Conservation (phyloP, 2,888 invertebrate genomes). For the Drosophila kanekoi region DNA sequence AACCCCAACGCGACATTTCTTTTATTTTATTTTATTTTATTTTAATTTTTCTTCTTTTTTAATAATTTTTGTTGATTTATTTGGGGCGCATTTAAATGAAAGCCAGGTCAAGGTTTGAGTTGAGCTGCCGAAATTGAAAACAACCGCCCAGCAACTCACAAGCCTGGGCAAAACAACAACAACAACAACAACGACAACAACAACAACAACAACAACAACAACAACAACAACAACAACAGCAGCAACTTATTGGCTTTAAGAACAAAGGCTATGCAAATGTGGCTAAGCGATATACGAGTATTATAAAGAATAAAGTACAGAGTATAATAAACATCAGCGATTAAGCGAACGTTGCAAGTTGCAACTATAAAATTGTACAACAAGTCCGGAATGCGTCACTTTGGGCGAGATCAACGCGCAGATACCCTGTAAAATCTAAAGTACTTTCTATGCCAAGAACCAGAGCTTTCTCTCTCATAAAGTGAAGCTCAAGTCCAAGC, state of each 20-base stretch:
- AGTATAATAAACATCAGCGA: constrained; percentile 75
- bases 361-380: constrained; percentile 56
- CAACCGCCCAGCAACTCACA: constrained; percentile 13
- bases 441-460: too few relatives aligned
- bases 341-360: constrained; percentile 62
- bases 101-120: constrained; percentile 25
- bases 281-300: constrained; percentile 40
- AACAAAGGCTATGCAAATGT: constrained; percentile 76
- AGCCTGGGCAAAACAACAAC: constrained; percentile 1
- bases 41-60: constrained; percentile 12
- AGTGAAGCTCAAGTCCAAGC: too few relatives aligned
- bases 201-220: constrained; percentile 32
- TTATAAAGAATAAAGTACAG: constrained; percentile 66
- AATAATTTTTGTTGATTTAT: constrained; percentile 16
- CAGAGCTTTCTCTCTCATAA: too few relatives aligned
- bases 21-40: constrained; percentile 16
- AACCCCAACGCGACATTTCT: constrained; percentile 27
- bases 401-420: not conserved
- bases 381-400: not conserved
- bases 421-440: not conserved
- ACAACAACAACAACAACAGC: constrained; percentile 11
- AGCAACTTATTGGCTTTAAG: constrained; percentile 47
- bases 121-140: constrained; percentile 28
- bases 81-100: constrained; percentile 29
- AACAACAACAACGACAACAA: not conserved